Percentiles rank a stretch among this genome's conserved stretches.
Conservation (phyloP, 2,797 vertebrate species). For the Channallabes apus region DNA sequence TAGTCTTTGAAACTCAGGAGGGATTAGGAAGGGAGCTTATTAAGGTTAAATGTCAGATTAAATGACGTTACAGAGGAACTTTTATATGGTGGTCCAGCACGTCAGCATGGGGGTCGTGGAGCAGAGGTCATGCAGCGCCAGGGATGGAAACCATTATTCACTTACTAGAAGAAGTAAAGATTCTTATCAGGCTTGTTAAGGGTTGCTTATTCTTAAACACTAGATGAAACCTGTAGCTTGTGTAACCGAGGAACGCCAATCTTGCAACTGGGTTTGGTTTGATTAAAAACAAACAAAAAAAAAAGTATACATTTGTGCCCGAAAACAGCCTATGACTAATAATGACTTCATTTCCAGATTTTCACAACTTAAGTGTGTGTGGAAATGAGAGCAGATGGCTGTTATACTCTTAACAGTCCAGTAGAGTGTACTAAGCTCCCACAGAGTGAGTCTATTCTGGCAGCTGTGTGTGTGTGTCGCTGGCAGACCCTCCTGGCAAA, state of each 20-base stretch:
- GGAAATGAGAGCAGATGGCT: neutral
- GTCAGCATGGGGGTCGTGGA: neutral
- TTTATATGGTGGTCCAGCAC: neutral
- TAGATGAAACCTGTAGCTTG: neutral
- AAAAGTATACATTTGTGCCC: neutral
- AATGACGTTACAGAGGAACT: neutral
- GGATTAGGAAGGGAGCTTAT: conserved; percentile 1
- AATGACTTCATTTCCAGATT: neutral
- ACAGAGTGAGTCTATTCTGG: conserved; percentile 26
- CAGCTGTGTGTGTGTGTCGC: conserved; percentile 6
- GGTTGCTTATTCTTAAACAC: neutral
- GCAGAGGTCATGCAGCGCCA: neutral
- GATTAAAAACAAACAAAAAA: neutral
- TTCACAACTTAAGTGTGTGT: neutral
- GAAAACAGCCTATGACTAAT: neutral
- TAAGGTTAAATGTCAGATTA: conserved; percentile 7
- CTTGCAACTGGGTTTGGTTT: neutral
- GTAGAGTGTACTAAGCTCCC: conserved; percentile 47
- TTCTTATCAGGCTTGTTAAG: neutral
- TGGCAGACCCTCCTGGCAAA: conserved; percentile 40
- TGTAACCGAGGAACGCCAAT: neutral
- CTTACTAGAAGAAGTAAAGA: neutral
- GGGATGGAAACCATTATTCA: conserved; percentile 28
- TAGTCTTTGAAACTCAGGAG: neutral
- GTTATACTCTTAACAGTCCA: conserved; percentile 36